phyloP scores from a whole-genome alignment of 2,797 vertebrate genomes.

The Danio choprae region DNA sequence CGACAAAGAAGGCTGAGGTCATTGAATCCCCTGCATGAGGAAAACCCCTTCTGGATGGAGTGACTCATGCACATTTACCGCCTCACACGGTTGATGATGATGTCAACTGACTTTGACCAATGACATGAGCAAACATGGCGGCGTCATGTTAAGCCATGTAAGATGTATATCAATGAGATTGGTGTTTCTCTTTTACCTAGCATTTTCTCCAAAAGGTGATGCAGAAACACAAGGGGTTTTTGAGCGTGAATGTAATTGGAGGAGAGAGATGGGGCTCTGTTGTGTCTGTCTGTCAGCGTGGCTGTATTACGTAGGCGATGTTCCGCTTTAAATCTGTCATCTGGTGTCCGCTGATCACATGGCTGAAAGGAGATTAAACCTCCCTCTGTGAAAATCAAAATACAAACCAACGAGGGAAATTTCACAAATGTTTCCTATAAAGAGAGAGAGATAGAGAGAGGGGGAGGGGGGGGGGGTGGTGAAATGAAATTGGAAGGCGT shows the following conservation, averaged over 20 bases:
- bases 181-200: neutral
- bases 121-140: conserved; percentile 53
- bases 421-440: conserved; percentile 49
- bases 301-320: conserved; percentile 52
- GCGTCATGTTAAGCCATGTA: conserved; percentile 28
- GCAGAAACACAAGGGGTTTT: conserved; percentile 27
- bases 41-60: conserved; percentile 74
- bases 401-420: conserved; percentile 41
- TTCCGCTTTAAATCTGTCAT: conserved; percentile 63
- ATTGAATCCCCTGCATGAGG: conserved; percentile 69
- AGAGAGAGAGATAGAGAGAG: neutral
- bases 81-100: conserved; percentile 64
- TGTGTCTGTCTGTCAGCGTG: conserved; percentile 48
- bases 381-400: conserved; percentile 53
- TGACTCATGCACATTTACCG: conserved; percentile 56
- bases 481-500: conserved; percentile 38
- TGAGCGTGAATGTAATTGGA: conserved; percentile 45
- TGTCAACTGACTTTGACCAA: conserved; percentile 65
- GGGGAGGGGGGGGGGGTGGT: neutral
- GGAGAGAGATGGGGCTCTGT: conserved; percentile 30
- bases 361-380: conserved; percentile 57
- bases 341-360: conserved; percentile 53
- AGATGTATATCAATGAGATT: neutral
- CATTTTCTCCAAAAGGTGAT: neutral
- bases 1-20: conserved; percentile 68